Evolutionary conservation across 1,140 invertebrate genomes (phyloP), one percentile per base, ranked within the genome.

Genomic region (Metaphire vulgaris): DNA sequence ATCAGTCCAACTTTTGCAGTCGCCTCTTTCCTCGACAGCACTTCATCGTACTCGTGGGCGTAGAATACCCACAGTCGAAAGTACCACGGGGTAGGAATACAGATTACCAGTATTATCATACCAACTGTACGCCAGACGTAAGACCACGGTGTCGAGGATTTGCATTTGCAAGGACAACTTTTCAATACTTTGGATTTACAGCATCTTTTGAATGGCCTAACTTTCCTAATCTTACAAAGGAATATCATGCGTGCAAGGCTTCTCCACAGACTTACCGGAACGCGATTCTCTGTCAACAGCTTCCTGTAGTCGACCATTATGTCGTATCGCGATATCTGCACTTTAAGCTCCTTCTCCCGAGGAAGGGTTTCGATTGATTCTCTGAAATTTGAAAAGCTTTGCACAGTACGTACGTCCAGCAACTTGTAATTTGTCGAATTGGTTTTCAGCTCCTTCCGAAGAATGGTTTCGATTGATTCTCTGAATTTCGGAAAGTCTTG

Each of bases 41-140:
- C 77, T 74, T 84, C 83, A 16, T 80, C 79, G 31, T 81, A 41
- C 78, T 85, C 84, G 71, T 80, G 85, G 21, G 76, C 76, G 71
- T 84, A 85, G 78, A 83, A 85, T 72, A 85, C 80, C 15, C 81
- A 77, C 1, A 83, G 78, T 28, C 84, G 76, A 21, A 82, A 72
- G 76, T 85, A 85, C 69, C 80, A 85, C 1, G 84, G 84, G 2
- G 81, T 33, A 0, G 84, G 84, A 1, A 80, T 30, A 28, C 83
- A 75, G 14, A 85, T 29, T 30, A 84, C 71, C n/a, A 85, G 31
- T 16, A 83, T 32, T 0, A 83, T 1, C 0, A 80, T 64, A 70
- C 83, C 82, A 14, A 85, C 78, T 28, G 31, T 69, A 12, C 64
- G 56, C 77, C 77, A 78, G 16, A 78, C 32, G 1, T 21, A 0